phyloP scores from a whole-genome alignment of 2,888 invertebrate genomes.

The Drosophila trichaetosa region DNA sequence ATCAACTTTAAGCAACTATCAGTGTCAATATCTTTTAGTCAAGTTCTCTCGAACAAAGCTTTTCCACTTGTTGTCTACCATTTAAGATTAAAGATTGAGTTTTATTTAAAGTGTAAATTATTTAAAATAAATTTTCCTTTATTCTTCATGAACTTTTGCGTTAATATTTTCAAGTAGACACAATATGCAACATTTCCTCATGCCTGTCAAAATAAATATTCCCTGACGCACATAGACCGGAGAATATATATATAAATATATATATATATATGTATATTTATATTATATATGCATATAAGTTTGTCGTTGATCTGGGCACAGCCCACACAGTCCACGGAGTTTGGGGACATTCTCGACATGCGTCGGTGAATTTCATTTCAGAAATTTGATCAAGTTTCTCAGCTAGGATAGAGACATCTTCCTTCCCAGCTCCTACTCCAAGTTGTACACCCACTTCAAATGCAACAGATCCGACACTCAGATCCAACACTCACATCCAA shows the following conservation, averaged over 20 bases:
- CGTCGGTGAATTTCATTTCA: slow-evolving; percentile 59
- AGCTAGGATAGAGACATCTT: slow-evolving; percentile 13
- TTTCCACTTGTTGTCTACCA: not conserved
- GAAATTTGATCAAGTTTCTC: slow-evolving; percentile 70
- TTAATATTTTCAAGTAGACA: slow-evolving; percentile 21
- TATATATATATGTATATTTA: slow-evolving; percentile 5
- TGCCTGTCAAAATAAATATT: slow-evolving; percentile 65
- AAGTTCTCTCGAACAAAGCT: not conserved
- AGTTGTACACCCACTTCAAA: not conserved
- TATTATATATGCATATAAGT: not conserved
- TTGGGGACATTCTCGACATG: slow-evolving; percentile 40
- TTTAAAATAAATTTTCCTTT: not conserved
- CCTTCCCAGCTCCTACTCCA: not conserved
- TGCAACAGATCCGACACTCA: slow-evolving; percentile 27
- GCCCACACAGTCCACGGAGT: slow-evolving; percentile 35
- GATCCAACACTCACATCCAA: slow-evolving; percentile 60
- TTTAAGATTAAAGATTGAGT: not conserved
- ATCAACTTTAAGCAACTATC: not conserved
- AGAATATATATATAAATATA: not conserved
- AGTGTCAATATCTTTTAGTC: not conserved
- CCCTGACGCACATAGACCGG: slow-evolving; percentile 31
- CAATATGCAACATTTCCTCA: slow-evolving; percentile 51
- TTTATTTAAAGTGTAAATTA: not conserved
- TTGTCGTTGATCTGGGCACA: slow-evolving; percentile 26
- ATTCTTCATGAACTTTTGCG: slow-evolving; percentile 15